Conservation (phyloP, 2,888 invertebrate species). For the Heterodera filipjevi region DNA sequence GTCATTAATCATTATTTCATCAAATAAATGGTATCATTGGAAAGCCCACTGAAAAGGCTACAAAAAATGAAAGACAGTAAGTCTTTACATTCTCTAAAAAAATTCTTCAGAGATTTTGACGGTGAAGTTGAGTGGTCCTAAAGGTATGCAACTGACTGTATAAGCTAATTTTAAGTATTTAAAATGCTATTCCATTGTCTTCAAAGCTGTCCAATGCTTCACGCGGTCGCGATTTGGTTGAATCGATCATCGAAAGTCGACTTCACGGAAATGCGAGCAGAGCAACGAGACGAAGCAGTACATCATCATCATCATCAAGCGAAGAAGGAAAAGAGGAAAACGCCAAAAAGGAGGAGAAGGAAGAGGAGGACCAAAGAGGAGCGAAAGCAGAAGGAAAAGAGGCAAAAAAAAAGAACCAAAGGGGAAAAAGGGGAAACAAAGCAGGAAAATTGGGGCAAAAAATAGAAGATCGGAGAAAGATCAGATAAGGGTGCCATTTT, state of each 20-base stretch:
- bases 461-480: too few relatives aligned
- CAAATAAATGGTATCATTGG: too few relatives aligned
- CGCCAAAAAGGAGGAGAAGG: not conserved
- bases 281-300: conserved; percentile 1
- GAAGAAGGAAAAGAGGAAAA: conserved; percentile 19
- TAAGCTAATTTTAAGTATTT: too few relatives aligned
- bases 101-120: too few relatives aligned
- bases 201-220: conserved; percentile 18
- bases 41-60: too few relatives aligned
- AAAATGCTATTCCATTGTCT: not conserved
- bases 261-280: conserved; percentile 16
- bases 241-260: conserved; percentile 26
- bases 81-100: too few relatives aligned
- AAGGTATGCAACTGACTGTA: too few relatives aligned
- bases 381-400: not conserved
- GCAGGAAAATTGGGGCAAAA: not conserved
- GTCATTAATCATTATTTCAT: too few relatives aligned
- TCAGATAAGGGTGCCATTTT: too few relatives aligned
- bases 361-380: not conserved
- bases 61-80: too few relatives aligned
- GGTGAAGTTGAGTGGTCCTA: too few relatives aligned
- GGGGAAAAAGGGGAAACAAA: not conserved
- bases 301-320: conserved; percentile 8
- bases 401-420: not conserved
- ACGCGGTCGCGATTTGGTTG: conserved; percentile 24